Conservation (phyloP, 2,888 invertebrate genomes). For the Ophion ventricosus region DNA sequence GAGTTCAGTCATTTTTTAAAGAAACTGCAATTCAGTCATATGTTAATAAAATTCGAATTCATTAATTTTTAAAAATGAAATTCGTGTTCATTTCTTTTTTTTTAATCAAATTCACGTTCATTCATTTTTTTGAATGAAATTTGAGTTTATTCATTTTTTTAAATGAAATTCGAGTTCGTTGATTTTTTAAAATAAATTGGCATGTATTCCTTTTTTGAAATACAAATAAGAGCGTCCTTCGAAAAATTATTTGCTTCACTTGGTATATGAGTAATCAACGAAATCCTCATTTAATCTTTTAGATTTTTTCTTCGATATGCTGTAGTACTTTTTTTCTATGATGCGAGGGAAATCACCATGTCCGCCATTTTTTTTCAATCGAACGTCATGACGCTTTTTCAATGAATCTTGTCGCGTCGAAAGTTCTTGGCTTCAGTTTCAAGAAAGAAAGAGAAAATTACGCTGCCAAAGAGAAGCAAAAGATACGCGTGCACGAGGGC, state of each 20-base stretch:
- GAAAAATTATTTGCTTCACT: background rate
- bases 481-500: constrained; percentile 67
- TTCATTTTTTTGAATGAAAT: background rate
- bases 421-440: constrained; percentile 21
- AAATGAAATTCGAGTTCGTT: background rate
- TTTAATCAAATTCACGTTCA: too few relatives aligned
- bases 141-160: background rate
- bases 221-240: too few relatives aligned
- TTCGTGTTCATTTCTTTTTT: too few relatives aligned
- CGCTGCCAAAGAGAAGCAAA: constrained; percentile 34
- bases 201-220: background rate
- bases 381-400: constrained; percentile 6
- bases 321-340: background rate
- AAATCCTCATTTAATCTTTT: background rate
- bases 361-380: constrained; percentile 5
- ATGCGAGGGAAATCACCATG: background rate
- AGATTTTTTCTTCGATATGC: background rate
- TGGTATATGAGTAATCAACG: background rate
- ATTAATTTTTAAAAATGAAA: background rate
- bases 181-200: too few relatives aligned
- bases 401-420: constrained; percentile 4
- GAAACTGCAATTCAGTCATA: too few relatives aligned
- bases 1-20: background rate
- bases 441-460: constrained; percentile 16
- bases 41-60: too few relatives aligned